Evolutionary conservation across 2,797 vertebrate genomes (phyloP).

Genomic region (Xerus rutilus): DNA sequence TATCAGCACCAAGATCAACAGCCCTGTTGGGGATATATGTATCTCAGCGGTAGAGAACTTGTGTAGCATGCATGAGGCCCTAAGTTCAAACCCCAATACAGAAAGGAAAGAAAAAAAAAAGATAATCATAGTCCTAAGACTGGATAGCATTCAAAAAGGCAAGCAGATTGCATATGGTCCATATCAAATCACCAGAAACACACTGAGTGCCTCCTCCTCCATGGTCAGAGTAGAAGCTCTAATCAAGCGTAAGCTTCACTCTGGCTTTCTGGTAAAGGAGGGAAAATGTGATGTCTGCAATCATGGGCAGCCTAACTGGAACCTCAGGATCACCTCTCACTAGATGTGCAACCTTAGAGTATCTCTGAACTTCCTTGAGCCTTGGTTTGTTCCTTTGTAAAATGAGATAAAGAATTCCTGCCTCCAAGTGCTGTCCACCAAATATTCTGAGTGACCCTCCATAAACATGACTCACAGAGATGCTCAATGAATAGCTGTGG

Average conservation of each 20-base stretch:
- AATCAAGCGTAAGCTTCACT: not conserved
- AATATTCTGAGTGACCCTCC: not conserved
- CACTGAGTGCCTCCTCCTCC: not conserved
- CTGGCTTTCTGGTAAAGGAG: not conserved
- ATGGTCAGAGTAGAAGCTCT: not conserved
- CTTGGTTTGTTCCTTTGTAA: not conserved
- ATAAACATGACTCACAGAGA: not conserved
- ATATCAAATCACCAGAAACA: not conserved
- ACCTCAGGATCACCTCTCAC: not conserved
- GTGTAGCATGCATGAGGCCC: not conserved
- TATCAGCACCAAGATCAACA: not conserved
- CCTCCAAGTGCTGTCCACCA: not conserved
- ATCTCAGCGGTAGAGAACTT: not conserved
- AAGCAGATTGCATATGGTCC: not conserved
- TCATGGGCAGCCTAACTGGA: not conserved
- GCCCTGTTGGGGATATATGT: not conserved
- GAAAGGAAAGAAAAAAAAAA: not conserved
- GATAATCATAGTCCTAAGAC: not conserved
- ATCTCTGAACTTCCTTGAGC: not conserved
- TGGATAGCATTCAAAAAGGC: constrained; percentile 10
- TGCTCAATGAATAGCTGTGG: not conserved
- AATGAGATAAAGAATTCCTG: not conserved
- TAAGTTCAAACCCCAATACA: not conserved
- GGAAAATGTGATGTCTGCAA: not conserved
- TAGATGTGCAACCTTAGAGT: not conserved